Evolutionary conservation across 2,113 vertebrate genomes (phyloP), one percentile per base, ranked within the genome.

Genomic region (Scortum barcoo): DNA sequence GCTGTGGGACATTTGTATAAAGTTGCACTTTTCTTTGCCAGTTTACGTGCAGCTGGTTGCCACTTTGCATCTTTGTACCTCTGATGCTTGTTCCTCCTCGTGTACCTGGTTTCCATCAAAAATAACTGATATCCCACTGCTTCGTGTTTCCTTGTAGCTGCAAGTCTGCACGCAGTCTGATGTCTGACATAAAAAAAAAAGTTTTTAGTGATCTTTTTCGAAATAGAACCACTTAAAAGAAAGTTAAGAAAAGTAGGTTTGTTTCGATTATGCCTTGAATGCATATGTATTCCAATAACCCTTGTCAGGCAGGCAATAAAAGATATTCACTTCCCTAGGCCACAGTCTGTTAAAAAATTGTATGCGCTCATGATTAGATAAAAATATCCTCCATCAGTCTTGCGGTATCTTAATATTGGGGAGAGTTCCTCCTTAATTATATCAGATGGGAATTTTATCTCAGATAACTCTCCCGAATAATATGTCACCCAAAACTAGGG

Each of bases 81-180:
- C 61, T 66, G 65, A 75, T 61, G 19, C 72, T 75, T 12, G 30
- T 53, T 57, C 36, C 38, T 70, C 28, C 10, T 24, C 28, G 50
- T 40, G 19, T 5, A 20, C 53, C 61, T 72, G 22, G 33, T 73
- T 80, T 65, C 30, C 26, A 17, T 70, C 11, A 28, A 46, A 78
- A 78, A 74, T 33, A 63, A 13, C 51, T 72, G 33, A 60, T 72
- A 76, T 48, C 66, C 60, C 30, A 14, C 53, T 75, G 76, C 33
- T 66, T 22, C 38, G n/a, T 54, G 33, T 28, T 12, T 80, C 66
- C 63, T 19, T 71, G 19, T 53, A 9, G 63, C 12, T 68, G 53
- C 62, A 22, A 28, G 62, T 61, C 42, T 56, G 22, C 14, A 51
- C 1, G 1, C 24, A 17, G 44, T 24, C 40, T 33, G 36, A 53